Base-by-base conservation (phyloP, 2,888 invertebrate genomes). In the Oithona nana region DNA sequence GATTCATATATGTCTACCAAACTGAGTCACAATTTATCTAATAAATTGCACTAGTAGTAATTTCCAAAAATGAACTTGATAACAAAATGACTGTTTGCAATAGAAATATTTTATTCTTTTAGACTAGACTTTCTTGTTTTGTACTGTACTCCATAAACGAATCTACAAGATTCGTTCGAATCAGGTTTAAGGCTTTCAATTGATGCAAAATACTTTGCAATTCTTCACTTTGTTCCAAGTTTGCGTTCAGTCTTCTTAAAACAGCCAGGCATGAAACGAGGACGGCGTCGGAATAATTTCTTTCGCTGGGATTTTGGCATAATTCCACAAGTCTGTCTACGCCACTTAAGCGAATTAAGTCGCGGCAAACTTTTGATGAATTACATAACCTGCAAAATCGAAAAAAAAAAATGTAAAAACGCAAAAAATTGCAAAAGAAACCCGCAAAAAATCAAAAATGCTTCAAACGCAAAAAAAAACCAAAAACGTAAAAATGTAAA, bases 71-170 rank as follows among this genome's bases (percentile, higher is more conserved):
- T n/a, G n/a, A n/a, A n/a, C n/a, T n/a, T n/a, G n/a, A n/a, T n/a
- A n/a, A n/a, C n/a, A n/a, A n/a, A n/a, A n/a, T n/a, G n/a, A n/a
- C n/a, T n/a, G n/a, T n/a, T n/a, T n/a, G n/a, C n/a, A n/a, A n/a
- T n/a, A n/a, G n/a, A n/a, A n/a, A n/a, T n/a, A n/a, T n/a, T n/a
- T n/a, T n/a, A n/a, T n/a, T n/a, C n/a, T n/a, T n/a, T n/a, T 56
- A 86, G 51, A 86, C 86, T 71, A 84, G 84, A 70, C 85, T 86
- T 72, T 86, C 86, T 71, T 83, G 83, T 68, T 83, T 81, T 29
- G 83, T 80, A 0, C 86, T 84, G 72, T 85, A 86, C 39, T 83
- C 75, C 71, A 85, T 79, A 66, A 86, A 82, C 0, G 86, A 84
- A 70, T 86, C 86, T 74, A 86, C 79, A n/a, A 86, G 74, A 69